phyloP scores from a whole-genome alignment of 2,113 vertebrate species.

The Proteles cristata region DNA sequence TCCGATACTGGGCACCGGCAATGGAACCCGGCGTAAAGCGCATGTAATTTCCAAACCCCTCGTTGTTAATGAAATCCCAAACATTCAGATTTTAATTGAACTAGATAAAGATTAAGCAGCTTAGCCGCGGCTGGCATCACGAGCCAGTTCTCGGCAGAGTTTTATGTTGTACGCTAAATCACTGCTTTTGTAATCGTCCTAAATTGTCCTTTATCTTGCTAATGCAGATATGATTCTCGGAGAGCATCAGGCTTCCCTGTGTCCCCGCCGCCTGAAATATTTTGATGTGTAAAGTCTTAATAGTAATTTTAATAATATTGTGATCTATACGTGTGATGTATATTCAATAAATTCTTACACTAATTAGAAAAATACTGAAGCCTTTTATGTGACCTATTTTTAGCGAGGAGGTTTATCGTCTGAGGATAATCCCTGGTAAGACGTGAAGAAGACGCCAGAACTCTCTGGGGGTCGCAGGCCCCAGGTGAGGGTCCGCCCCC shows the following conservation, averaged over 20 bases:
- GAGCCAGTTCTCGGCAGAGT: slow-evolving; percentile 87
- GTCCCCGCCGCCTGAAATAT: slow-evolving; percentile 83
- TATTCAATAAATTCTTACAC: slow-evolving; percentile 86
- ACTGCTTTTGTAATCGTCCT: slow-evolving; percentile 89
- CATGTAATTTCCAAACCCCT: slow-evolving; percentile 87
- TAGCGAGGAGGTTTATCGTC: slow-evolving; percentile 79
- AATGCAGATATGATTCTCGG: slow-evolving; percentile 87
- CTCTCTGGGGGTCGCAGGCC: rapidly evolving
- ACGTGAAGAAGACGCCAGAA: background rate
- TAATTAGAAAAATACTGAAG: slow-evolving; percentile 86
- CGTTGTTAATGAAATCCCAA: slow-evolving; percentile 91
- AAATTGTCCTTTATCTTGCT: slow-evolving; percentile 90
- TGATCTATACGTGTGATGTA: slow-evolving; percentile 84
- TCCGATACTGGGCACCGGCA: slow-evolving; percentile 69
- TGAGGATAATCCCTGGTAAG: slow-evolving; percentile 65
- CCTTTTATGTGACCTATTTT: slow-evolving; percentile 83
- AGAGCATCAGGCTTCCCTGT: slow-evolving; percentile 79
- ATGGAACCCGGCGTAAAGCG: slow-evolving; percentile 74
- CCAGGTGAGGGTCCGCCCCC: background rate
- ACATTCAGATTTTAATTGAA: slow-evolving; percentile 92
- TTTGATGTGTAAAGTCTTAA: slow-evolving; percentile 87
- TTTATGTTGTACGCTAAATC: slow-evolving; percentile 88
- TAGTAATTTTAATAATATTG: slow-evolving; percentile 86
- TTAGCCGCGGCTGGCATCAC: slow-evolving; percentile 89
- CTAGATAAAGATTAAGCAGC: slow-evolving; percentile 92